Percentiles rank a stretch among this genome's conserved stretches.
Conservation (phyloP, 2,113 vertebrate genomes). For the Pitta sordida region DNA sequence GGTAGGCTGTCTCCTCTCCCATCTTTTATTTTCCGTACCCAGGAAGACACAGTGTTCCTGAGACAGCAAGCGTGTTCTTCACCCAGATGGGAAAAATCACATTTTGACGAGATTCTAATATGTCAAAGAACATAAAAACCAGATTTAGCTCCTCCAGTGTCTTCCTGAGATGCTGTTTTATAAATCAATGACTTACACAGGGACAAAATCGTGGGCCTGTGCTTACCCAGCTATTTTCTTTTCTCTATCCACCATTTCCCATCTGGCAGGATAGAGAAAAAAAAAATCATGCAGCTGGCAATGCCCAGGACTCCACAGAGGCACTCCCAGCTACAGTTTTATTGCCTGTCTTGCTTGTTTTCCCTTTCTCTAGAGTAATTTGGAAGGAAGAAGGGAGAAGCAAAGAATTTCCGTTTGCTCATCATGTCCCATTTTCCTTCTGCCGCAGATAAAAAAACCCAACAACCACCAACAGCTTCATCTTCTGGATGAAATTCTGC, state of each 20-base stretch:
- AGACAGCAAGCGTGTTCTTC: neutral
- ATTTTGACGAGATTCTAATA: neutral
- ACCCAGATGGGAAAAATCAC: neutral
- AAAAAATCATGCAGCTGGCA: neutral
- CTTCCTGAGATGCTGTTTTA: neutral
- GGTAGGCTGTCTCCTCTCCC: neutral
- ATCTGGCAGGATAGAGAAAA: neutral
- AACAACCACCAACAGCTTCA: neutral
- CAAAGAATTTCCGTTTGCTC: neutral
- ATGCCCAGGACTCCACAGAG: neutral
- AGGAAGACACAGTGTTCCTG: neutral
- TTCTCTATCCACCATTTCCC: neutral
- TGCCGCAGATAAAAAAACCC: neutral
- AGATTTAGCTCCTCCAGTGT: neutral
- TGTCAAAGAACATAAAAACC: neutral
- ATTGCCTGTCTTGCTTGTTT: neutral
- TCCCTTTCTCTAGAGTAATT: neutral
- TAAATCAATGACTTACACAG: neutral
- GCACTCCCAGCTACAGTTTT: neutral
- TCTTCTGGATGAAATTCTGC: neutral
- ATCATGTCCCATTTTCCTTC: neutral
- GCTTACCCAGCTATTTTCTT: neutral
- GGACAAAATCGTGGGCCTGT: neutral
- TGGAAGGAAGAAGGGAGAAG: neutral
- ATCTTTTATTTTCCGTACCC: neutral